phyloP scores from a whole-genome alignment of 2,113 vertebrate genomes.

The Propithecus coquereli region DNA sequence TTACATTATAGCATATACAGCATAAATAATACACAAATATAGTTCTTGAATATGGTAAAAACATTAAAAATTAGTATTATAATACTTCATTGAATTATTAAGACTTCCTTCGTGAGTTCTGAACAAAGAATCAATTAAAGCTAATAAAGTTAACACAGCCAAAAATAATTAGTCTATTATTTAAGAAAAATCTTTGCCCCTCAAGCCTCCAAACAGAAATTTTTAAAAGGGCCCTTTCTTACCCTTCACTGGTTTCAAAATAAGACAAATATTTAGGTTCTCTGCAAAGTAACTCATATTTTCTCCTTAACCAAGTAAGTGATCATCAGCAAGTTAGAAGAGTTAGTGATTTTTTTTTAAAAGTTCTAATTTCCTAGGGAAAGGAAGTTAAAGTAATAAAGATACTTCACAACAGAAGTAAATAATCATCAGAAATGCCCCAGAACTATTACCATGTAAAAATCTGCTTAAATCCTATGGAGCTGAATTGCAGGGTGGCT shows the following conservation, averaged over 20 bases:
- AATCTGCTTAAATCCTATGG: background rate
- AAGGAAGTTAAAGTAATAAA: slow-evolving; percentile 37
- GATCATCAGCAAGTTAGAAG: slow-evolving; percentile 1
- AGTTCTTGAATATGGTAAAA: background rate
- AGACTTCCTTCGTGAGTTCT: background rate
- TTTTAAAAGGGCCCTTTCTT: background rate
- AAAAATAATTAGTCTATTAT: slow-evolving; percentile 1
- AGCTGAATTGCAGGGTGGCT: background rate
- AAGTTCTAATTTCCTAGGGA: slow-evolving; percentile 32
- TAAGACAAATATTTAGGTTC: background rate
- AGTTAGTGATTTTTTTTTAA: background rate
- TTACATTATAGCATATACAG: background rate
- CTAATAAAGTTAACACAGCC: background rate
- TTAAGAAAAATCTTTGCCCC: slow-evolving; percentile 2
- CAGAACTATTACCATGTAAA: background rate
- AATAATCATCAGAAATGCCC: background rate
- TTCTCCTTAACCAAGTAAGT: background rate
- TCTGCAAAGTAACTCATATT: background rate
- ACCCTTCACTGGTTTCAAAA: slow-evolving; percentile 5
- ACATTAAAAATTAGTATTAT: background rate
- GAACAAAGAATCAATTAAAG: slow-evolving; percentile 17
- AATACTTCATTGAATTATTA: slow-evolving; percentile 29
- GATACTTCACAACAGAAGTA: background rate
- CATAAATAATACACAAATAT: slow-evolving; percentile 13
- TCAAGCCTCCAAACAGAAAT: slow-evolving; percentile 13